These are phyloP conservation scores for Idaea dimidiata DNA, from an alignment of 2,888 invertebrate species.

Conservation along the genomic window DNA sequence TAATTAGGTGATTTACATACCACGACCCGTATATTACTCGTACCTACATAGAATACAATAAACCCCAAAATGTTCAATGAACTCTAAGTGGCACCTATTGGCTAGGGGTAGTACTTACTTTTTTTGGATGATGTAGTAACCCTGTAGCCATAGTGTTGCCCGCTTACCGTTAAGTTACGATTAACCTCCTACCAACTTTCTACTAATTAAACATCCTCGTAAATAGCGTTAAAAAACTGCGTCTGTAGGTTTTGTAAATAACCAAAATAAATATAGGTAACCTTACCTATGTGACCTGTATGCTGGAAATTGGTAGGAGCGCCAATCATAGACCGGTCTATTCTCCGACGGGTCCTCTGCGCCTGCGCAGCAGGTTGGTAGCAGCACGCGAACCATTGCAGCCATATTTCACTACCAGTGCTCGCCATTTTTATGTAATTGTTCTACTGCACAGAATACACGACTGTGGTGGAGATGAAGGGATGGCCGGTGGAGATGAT, in stretches of 20 bases:
- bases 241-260: neutral
- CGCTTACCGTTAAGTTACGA: too few relatives aligned
- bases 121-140: too few relatives aligned
- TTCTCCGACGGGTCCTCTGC: conserved; percentile 86
- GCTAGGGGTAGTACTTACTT: too few relatives aligned
- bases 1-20: neutral
- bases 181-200: too few relatives aligned
- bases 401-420: conserved; percentile 91
- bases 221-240: too few relatives aligned
- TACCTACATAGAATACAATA: neutral
- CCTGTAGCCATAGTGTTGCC: too few relatives aligned
- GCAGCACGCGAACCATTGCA: conserved; percentile 96
- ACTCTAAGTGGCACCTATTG: neutral
- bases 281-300: conserved; percentile 85
- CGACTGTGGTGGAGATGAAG: conserved; percentile 5
- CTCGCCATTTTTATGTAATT: conserved; percentile 79
- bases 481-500: conserved; percentile 32
- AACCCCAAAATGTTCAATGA: neutral
- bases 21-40: neutral
- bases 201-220: too few relatives aligned
- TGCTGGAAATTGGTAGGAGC: conserved; percentile 97
- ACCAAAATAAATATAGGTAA: conserved; percentile 4
- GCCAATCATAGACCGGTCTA: conserved; percentile 97
- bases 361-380: conserved; percentile 90
- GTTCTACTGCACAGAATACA: neutral